Percentiles rank a stretch among this genome's conserved stretches.
Evolutionary conservation across 1,140 invertebrate species (phyloP).

Genomic region (Sminthurinus signatus): DNA sequence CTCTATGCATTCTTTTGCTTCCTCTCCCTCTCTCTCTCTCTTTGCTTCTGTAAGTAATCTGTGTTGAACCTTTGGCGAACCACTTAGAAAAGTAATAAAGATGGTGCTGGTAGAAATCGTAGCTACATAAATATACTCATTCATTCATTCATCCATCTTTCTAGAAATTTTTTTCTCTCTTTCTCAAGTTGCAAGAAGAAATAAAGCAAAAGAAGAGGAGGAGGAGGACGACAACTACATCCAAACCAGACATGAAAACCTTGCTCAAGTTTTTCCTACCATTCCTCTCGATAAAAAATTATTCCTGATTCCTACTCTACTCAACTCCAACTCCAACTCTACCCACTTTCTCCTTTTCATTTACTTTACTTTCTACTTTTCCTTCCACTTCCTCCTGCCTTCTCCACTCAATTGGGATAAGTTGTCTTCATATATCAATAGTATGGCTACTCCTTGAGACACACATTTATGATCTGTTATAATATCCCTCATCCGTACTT

Average conservation of each 20-base stretch:
- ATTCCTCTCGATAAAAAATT: constrained; percentile 21
- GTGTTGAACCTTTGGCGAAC: constrained; percentile 16
- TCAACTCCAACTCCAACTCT: no score
- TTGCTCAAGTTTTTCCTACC: constrained; percentile 20
- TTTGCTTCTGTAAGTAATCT: background rate
- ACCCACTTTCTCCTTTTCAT: constrained; percentile 13
- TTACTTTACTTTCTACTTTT: background rate
- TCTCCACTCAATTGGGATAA: background rate
- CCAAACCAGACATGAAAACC: constrained; percentile 1
- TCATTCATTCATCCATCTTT: constrained; percentile 9
- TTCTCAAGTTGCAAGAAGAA: no score
- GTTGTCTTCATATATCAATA: no score
- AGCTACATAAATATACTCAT: background rate
- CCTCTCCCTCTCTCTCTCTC: background rate
- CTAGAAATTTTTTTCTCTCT: background rate
- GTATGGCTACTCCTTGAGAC: no score
- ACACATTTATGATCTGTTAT: no score
- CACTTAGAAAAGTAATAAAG: constrained; percentile 30
- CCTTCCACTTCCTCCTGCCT: constrained; percentile 9
- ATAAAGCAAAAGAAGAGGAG: no score
- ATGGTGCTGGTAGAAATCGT: background rate
- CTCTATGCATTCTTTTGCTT: no score
- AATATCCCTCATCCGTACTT: no score
- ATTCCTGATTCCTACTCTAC: constrained; percentile 22
- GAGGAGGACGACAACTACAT: no score